These are phyloP conservation scores for Mimachlamys varia DNA, from an alignment of 2,888 invertebrate species.

Conservation along the genomic window DNA sequence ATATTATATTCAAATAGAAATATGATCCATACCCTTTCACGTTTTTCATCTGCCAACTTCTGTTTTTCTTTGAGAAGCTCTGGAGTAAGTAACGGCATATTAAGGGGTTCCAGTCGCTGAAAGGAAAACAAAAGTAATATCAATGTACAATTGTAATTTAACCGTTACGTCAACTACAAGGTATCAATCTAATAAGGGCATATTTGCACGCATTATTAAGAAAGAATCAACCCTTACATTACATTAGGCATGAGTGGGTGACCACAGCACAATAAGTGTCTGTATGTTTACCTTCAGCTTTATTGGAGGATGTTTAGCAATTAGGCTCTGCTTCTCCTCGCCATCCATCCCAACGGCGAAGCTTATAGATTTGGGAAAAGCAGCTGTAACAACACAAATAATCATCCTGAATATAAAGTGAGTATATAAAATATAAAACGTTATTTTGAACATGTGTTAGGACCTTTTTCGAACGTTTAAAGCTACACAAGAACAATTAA, in stretches of 20 bases:
- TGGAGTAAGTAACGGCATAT: conserved; percentile 69
- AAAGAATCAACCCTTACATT: no score
- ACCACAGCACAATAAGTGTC: no score
- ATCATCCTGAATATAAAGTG: no score
- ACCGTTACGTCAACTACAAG: no score
- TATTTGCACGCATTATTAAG: no score
- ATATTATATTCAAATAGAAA: background rate
- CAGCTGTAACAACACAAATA: conserved; percentile 58
- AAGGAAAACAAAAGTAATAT: background rate
- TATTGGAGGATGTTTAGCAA: conserved; percentile 67
- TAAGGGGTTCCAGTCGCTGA: conserved; percentile 71
- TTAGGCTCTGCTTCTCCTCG: conserved; percentile 56
- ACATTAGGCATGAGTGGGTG: no score
- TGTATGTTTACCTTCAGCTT: conserved; percentile 67
- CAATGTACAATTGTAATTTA: no score
- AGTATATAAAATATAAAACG: no score
- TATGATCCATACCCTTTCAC: conserved; percentile 65
- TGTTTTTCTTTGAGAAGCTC: conserved; percentile 72
- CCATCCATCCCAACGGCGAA: conserved; percentile 73
- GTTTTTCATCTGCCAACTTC: conserved; percentile 73
- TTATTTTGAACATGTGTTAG: no score
- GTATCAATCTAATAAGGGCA: no score
- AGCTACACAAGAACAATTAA: no score
- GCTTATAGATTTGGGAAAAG: conserved; percentile 68
- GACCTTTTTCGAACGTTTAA: no score